Evolutionary conservation across 2,797 vertebrate species (phyloP), one percentile per base, ranked within the genome.

Genomic region (Phaenicophaeus curvirostris): DNA sequence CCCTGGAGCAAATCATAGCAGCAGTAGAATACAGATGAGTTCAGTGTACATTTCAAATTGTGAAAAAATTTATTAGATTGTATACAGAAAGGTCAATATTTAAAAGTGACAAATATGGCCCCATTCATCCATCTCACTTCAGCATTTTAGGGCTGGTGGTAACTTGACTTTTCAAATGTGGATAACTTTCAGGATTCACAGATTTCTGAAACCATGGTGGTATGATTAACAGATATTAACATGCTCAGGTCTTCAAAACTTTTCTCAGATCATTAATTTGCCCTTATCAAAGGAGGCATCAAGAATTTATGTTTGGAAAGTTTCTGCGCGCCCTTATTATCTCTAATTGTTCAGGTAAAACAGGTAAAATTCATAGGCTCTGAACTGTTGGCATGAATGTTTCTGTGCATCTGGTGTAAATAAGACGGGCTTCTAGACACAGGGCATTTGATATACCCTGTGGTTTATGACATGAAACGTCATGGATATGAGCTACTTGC

Each of bases 231-330:
- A 84, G 8, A 10, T 62, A 88, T 78, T 91, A 84, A 58, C 62
- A 61, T 12, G 13, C 15, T 82, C 39, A 9, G 28, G 35, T 67
- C 46, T 89, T 37, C 61, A 93, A 85, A 92, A 7, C 13, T 27
- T 74, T 87, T 75, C 2, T 48, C 23, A 87, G 68, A 85, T 80
- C 81, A 82, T 78, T 92, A 92, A 73, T 75, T 73, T 82, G 24
- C 35, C 51, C 23, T 93, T 91, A 93, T 68, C 85, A 72, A 68
- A 95, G 14, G 5, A 83, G 12, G 5, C 25, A 83, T 85, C n/a
- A 67, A 72, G 67, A 90, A 92, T 89, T 89, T 75, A 44, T 44
- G 20, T 94, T 92, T 89, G n/a, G 75, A 83, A 93, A 61, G 13
- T 81, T 93, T 85, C 35, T 80, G 30, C 8, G 7, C 58, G 18